A percentile compares a stretch with the other conserved stretches of the same genome.
Evolutionary conservation across 1,140 invertebrate genomes (phyloP).

Genomic region (Maniola jurtina): DNA sequence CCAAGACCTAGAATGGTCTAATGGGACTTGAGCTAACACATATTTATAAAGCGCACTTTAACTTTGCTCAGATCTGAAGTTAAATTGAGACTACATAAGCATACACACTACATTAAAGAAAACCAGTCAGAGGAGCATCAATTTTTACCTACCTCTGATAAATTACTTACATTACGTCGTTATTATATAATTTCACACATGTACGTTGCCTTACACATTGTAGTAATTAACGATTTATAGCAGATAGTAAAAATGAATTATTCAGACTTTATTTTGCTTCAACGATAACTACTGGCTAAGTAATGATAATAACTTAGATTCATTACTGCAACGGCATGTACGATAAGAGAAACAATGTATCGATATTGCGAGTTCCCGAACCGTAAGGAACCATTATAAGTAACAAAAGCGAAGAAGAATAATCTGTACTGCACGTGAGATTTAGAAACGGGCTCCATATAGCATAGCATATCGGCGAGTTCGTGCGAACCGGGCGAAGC

Average conservation of each 20-base stretch:
- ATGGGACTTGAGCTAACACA: too few species aligned
- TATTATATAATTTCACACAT: too few species aligned
- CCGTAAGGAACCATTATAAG: conserved; percentile 24
- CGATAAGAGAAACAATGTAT: conserved; percentile 25
- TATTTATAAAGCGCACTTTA: too few species aligned
- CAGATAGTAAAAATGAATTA: not conserved
- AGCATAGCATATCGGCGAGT: conserved; percentile 57
- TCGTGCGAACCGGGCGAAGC: conserved; percentile 58
- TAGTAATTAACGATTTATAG: not conserved
- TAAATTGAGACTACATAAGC: too few species aligned
- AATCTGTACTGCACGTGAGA: conserved; percentile 38
- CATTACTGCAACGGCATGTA: conserved; percentile 10
- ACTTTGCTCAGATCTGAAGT: too few species aligned
- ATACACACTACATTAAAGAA: too few species aligned
- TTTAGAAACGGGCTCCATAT: conserved; percentile 44
- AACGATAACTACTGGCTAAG: not conserved
- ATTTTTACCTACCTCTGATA: too few species aligned
- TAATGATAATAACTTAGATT: conserved; percentile 12
- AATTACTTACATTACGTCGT: too few species aligned
- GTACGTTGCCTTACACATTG: too few species aligned
- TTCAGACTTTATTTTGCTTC: conserved; percentile 1
- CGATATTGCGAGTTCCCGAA: conserved; percentile 18
- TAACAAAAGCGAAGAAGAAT: conserved; percentile 34
- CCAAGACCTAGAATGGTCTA: too few species aligned
- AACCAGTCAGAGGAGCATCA: too few species aligned